phyloP scores from a whole-genome alignment of 2,113 vertebrate genomes.

The Mirounga angustirostris region DNA sequence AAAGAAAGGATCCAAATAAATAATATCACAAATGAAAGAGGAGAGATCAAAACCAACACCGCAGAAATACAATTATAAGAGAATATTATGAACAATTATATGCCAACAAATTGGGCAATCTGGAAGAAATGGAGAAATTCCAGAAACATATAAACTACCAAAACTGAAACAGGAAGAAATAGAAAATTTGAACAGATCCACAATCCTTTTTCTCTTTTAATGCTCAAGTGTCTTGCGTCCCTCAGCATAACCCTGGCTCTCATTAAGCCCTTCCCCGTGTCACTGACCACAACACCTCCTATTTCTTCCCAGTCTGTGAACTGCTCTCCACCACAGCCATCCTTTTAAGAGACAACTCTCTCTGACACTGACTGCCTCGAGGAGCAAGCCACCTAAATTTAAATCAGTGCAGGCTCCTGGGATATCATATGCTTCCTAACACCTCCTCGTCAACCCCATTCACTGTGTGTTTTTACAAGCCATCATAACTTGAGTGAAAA shows the following conservation, averaged over 20 bases:
- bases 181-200: background rate
- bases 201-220: background rate
- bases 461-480: slow-evolving; percentile 69
- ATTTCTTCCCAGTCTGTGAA: background rate
- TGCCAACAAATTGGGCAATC: background rate
- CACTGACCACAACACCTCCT: background rate
- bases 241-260: background rate
- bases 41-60: background rate
- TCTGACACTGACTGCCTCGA: background rate
- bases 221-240: background rate
- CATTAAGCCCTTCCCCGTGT: background rate
- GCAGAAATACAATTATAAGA: background rate
- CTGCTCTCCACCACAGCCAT: background rate
- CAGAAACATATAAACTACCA: background rate
- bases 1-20: background rate
- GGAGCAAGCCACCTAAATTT: slow-evolving; percentile 8
- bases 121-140: background rate
- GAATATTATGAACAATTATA: background rate
- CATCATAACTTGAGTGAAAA: slow-evolving; percentile 70
- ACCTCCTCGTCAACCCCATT: slow-evolving; percentile 56
- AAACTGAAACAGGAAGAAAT: background rate
- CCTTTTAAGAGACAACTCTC: background rate
- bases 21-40: background rate
- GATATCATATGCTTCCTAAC: slow-evolving; percentile 51
- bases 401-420: slow-evolving; percentile 60